Evolutionary conservation across 2,888 invertebrate genomes (phyloP).

Genomic region (Dusona sp.): DNA sequence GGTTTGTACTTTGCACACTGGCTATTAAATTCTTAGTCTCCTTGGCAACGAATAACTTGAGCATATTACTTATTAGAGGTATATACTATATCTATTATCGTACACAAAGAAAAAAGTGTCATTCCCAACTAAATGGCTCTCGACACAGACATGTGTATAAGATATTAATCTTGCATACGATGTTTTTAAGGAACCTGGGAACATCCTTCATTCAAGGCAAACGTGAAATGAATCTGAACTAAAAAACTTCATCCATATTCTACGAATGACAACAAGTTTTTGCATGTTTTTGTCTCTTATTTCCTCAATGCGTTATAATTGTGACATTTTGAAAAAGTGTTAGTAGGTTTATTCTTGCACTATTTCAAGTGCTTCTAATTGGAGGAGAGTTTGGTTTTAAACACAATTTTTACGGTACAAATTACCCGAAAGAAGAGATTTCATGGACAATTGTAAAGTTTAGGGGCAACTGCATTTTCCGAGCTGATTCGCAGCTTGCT

Average conservation of each 20-base stretch:
- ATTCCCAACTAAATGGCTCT: neutral
- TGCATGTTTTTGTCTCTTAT: neutral
- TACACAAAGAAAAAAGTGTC: neutral
- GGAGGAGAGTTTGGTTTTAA: too few species aligned
- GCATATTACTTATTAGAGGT: conserved; percentile 2
- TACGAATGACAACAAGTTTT: neutral
- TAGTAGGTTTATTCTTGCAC: too few species aligned
- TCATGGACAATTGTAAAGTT: too few species aligned
- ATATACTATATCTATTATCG: neutral
- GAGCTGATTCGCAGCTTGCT: too few species aligned
- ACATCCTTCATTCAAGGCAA: conserved; percentile 43
- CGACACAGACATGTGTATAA: neutral
- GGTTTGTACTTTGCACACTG: conserved; percentile 62
- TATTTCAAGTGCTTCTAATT: too few species aligned
- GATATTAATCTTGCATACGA: conserved; percentile 6
- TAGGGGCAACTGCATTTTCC: too few species aligned
- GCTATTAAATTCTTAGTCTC: conserved; percentile 59
- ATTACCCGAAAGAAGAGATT: too few species aligned
- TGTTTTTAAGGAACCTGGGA: conserved; percentile 28
- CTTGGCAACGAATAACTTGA: conserved; percentile 52
- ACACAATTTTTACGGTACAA: too few species aligned
- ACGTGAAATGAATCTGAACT: conserved; percentile 23
- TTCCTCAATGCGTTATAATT: neutral
- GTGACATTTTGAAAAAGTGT: too few species aligned
- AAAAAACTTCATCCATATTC: conserved; percentile 35